Evolutionary conservation across 2,113 vertebrate species (phyloP).

Genomic region (Seriola rivoliana): DNA sequence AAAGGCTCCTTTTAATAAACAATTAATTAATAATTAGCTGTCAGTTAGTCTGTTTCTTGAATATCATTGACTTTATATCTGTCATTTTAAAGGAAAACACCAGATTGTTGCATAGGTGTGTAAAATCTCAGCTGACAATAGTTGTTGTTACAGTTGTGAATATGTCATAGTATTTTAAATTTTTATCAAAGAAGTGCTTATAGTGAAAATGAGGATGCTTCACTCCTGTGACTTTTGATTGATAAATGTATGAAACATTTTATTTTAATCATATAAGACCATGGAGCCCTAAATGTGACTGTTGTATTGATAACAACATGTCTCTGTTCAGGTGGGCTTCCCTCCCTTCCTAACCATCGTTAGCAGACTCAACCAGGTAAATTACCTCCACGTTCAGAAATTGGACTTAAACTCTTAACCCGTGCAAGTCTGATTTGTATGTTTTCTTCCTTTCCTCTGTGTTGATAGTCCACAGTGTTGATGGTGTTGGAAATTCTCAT

Average conservation of each 20-base stretch:
- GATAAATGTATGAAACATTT: too few species aligned
- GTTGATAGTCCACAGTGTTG: constrained; percentile 89
- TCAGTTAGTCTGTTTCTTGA: too few species aligned
- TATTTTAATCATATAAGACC: not conserved
- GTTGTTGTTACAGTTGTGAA: too few species aligned
- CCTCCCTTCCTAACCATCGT: constrained; percentile 96
- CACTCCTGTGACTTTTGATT: too few species aligned
- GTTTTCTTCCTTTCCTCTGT: not conserved
- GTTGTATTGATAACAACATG: not conserved
- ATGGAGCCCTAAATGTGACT: not conserved
- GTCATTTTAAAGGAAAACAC: too few species aligned
- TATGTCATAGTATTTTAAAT: too few species aligned
- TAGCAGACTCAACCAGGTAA: constrained; percentile 96
- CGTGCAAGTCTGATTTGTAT: not conserved
- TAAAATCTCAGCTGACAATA: not conserved
- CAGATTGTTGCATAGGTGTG: too few species aligned
- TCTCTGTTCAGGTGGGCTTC: constrained; percentile 90
- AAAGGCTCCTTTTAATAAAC: not conserved
- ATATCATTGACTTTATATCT: too few species aligned
- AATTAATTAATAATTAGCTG: not conserved
- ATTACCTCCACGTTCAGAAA: not conserved
- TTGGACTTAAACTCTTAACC: not conserved
- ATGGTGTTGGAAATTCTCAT: constrained; percentile 92
- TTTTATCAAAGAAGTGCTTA: too few species aligned
- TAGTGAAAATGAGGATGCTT: too few species aligned